phyloP scores from a whole-genome alignment of 2,113 vertebrate genomes.

The Acanthochromis polyacanthus region DNA sequence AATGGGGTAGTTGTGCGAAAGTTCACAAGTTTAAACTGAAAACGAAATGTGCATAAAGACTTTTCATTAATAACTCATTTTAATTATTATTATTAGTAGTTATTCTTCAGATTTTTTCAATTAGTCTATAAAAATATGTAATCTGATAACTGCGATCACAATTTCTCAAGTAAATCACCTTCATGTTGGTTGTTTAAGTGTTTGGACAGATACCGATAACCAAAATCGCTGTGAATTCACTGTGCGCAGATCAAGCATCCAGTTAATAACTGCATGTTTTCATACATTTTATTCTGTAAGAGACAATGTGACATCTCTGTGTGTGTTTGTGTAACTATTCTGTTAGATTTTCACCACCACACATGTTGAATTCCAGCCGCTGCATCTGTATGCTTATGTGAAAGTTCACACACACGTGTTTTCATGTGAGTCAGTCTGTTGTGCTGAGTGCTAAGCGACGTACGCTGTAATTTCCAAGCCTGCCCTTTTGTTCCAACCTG shows the following conservation, averaged over 20 bases:
- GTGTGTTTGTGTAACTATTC: not conserved
- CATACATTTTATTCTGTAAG: conserved; percentile 8
- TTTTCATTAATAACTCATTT: no score
- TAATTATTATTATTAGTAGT: no score
- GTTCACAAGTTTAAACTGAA: no score
- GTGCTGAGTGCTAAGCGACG: conserved; percentile 77
- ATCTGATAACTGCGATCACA: no score
- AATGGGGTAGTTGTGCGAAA: no score
- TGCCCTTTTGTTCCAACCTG: conserved; percentile 85
- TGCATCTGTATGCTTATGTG: conserved; percentile 48
- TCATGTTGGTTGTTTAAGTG: not conserved
- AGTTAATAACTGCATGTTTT: not conserved
- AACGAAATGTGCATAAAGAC: no score
- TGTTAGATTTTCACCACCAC: conserved; percentile 18
- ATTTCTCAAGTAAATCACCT: no score
- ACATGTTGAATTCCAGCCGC: not conserved
- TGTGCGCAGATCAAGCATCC: not conserved
- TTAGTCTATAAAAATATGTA: no score
- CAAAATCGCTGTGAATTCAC: not conserved
- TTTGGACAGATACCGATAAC: not conserved
- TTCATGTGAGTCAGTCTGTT: conserved; percentile 76
- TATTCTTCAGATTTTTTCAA: no score
- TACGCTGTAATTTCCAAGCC: conserved; percentile 85
- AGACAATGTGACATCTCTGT: conserved; percentile 11
- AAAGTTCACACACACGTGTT: conserved; percentile 64